Conservation (phyloP, 2,888 invertebrate genomes). For the Drosophila hawaiiensis region DNA sequence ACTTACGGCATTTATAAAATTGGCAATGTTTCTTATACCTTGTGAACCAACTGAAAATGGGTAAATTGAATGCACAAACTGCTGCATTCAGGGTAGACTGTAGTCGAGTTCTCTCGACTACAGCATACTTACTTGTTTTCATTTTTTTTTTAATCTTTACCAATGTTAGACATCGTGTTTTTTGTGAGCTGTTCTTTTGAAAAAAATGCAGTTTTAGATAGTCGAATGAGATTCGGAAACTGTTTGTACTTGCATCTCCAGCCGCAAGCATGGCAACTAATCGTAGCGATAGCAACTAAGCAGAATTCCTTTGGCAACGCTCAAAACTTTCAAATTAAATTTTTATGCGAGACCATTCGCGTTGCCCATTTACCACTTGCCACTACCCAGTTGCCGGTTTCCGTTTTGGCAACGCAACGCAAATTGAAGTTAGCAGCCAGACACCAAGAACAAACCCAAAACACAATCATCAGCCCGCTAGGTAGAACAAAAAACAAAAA, state of each 20-base stretch:
- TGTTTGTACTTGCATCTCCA: neutral
- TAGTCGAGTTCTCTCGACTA: neutral
- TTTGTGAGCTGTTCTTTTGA: neutral
- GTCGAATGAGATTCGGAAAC: conserved; percentile 1
- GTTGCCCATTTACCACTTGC: conserved; percentile 33
- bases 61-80: neutral
- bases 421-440: conserved; percentile 34
- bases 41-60: neutral
- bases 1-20: neutral
- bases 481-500: conserved; percentile 19
- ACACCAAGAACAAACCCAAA: conserved; percentile 35
- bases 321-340: conserved; percentile 46
- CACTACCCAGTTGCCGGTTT: conserved; percentile 23
- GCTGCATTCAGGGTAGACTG: neutral
- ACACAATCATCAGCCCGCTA: conserved; percentile 39
- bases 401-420: conserved; percentile 34
- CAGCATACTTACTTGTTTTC: neutral
- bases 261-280: conserved; percentile 31
- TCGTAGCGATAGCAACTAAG: conserved; percentile 40
- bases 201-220: conserved; percentile 1
- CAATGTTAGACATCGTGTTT: conserved; percentile 25
- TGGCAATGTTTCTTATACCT: neutral
- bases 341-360: conserved; percentile 27
- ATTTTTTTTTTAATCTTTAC: conserved; percentile 5
- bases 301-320: conserved; percentile 41